Percentiles rank a stretch among this genome's conserved stretches.
These are phyloP conservation scores for Temnothorax longispinosus DNA, from an alignment of 1,140 invertebrate genomes.

Conservation along the genomic window DNA sequence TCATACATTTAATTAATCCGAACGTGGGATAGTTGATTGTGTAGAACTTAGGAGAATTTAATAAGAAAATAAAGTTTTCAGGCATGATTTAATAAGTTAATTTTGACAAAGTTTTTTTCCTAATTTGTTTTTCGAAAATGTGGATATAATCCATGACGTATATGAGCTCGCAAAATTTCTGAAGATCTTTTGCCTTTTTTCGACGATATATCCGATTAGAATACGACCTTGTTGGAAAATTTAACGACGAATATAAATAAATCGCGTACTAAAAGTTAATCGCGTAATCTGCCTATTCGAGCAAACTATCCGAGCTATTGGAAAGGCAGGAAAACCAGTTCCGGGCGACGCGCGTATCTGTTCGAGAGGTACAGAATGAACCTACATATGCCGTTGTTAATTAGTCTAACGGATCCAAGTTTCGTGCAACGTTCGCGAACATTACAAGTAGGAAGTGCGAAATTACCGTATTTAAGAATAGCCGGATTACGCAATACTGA, in stretches of 20 bases:
- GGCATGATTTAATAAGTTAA: not conserved
- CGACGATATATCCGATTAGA: not conserved
- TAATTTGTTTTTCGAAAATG: not conserved
- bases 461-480: slow-evolving; percentile 28
- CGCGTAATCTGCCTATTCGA: not conserved
- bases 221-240: slow-evolving; percentile 34
- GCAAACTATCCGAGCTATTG: slow-evolving; percentile 23
- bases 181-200: not conserved
- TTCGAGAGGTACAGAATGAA: slow-evolving; percentile 13
- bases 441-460: slow-evolving; percentile 15
- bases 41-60: not conserved
- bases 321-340: slow-evolving; percentile 55
- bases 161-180: not conserved
- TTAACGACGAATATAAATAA: not conserved
- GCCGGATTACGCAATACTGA: slow-evolving; percentile 15
- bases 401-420: slow-evolving; percentile 13
- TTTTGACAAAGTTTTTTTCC: not conserved
- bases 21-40: not conserved
- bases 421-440: slow-evolving; percentile 1
- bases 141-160: not conserved
- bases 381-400: not conserved
- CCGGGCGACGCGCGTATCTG: slow-evolving; percentile 15
- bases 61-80: not conserved
- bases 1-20: not conserved
- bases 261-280: not conserved